Percentiles rank a stretch among this genome's conserved stretches.
Evolutionary conservation across 2,888 invertebrate genomes (phyloP).

Genomic region (Allacma fusca): DNA sequence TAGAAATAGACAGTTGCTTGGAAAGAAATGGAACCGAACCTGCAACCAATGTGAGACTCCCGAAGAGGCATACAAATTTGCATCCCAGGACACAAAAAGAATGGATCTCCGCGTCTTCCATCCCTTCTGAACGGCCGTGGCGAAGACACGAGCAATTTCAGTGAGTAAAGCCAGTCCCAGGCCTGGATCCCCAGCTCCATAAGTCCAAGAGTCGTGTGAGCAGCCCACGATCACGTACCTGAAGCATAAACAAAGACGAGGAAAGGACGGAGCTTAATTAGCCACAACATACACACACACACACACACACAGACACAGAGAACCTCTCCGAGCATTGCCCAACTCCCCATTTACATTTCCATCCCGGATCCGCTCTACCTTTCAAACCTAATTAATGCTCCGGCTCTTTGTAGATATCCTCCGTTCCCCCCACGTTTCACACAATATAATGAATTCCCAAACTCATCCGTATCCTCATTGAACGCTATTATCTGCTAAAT

Average conservation of each 20-base stretch:
- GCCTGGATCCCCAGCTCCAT: constrained; percentile 60
- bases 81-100: constrained; percentile 60
- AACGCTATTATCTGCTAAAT: too few species aligned
- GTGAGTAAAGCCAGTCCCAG: constrained; percentile 58
- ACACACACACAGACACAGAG: too few species aligned
- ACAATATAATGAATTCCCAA: too few species aligned
- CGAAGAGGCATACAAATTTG: constrained; percentile 58
- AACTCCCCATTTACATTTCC: too few species aligned
- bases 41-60: constrained; percentile 60
- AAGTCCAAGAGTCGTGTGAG: constrained; percentile 59
- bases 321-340: too few species aligned
- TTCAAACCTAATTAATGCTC: constrained; percentile 3
- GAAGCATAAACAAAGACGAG: background rate
- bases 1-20: too few species aligned
- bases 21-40: constrained; percentile 45
- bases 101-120: constrained; percentile 60
- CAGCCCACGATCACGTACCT: constrained; percentile 61
- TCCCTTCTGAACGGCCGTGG: constrained; percentile 57
- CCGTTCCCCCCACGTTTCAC: too few species aligned
- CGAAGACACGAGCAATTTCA: constrained; percentile 59
- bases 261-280: background rate
- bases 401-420: too few species aligned
- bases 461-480: too few species aligned
- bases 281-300: background rate
- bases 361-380: background rate